Evolutionary conservation across 1,140 invertebrate genomes (phyloP).

Genomic region (Papilio xuthus): DNA sequence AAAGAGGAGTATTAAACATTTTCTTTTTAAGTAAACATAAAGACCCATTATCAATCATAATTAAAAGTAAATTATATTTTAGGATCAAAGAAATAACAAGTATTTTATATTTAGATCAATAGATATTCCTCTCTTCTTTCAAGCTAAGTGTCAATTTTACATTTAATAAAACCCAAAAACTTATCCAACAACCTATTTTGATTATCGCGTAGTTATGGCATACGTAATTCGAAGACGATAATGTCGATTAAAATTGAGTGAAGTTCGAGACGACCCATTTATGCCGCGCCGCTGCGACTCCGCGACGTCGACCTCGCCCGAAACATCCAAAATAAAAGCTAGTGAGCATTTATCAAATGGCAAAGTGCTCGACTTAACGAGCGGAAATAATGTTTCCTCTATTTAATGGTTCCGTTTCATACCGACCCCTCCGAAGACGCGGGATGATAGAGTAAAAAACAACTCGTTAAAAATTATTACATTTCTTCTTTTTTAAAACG

Average conservation of each 20-base stretch:
- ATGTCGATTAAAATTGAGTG: background rate
- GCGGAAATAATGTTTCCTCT: constrained; percentile 74
- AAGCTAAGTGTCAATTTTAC: no score
- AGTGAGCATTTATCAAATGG: constrained; percentile 70
- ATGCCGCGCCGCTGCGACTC: background rate
- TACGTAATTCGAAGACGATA: background rate
- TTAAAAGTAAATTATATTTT: no score
- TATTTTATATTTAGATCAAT: no score
- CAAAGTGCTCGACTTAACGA: constrained; percentile 70
- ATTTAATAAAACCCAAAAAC: no score
- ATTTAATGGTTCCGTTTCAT: constrained; percentile 64
- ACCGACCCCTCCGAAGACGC: constrained; percentile 41
- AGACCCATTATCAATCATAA: no score
- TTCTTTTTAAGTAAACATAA: background rate
- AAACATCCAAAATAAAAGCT: constrained; percentile 46
- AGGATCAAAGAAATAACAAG: no score
- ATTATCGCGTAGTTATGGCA: no score
- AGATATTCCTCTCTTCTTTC: no score
- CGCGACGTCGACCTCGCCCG: background rate
- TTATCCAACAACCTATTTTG: no score
- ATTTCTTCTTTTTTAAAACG: constrained; percentile 39
- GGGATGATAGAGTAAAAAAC: constrained; percentile 50
- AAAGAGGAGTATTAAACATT: constrained; percentile 4
- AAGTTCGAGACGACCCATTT: constrained; percentile 15
- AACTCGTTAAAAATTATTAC: constrained; percentile 63